A percentile compares a stretch with the other conserved stretches of the same genome.
phyloP scores from a whole-genome alignment of 2,888 invertebrate species.

The Melanchra persicariae region DNA sequence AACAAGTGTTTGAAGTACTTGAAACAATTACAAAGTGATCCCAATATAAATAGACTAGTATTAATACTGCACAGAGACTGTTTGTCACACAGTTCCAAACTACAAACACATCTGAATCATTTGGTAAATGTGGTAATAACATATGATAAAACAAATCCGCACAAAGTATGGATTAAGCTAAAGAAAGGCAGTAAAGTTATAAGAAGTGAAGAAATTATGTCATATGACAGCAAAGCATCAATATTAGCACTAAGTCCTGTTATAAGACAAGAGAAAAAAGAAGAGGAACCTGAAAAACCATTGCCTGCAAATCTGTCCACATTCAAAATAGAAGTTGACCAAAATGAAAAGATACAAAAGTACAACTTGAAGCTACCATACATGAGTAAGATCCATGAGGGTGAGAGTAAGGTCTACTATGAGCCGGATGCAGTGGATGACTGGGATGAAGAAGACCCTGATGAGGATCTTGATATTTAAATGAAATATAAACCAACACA shows the following conservation, averaged over 20 bases:
- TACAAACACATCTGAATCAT: slow-evolving; percentile 85
- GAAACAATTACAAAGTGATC: slow-evolving; percentile 70
- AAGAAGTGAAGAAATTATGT: slow-evolving; percentile 82
- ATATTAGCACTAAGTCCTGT: slow-evolving; percentile 75
- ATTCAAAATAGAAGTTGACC: slow-evolving; percentile 92
- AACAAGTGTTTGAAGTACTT: slow-evolving; percentile 76
- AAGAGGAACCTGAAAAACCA: slow-evolving; percentile 81
- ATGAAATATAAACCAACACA: slow-evolving; percentile 54
- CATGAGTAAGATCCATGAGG: slow-evolving; percentile 88
- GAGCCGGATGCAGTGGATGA: slow-evolving; percentile 95
- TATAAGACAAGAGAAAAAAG: slow-evolving; percentile 74
- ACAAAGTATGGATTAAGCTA: slow-evolving; percentile 80
- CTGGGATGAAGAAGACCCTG: slow-evolving; percentile 96
- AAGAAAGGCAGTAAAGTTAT: slow-evolving; percentile 90
- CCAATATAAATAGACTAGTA: slow-evolving; percentile 78
- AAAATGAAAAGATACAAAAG: slow-evolving; percentile 91
- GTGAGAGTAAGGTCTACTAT: slow-evolving; percentile 93
- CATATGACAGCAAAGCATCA: slow-evolving; percentile 78
- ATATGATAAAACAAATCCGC: slow-evolving; percentile 72
- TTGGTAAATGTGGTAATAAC: slow-evolving; percentile 83
- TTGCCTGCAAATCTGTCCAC: slow-evolving; percentile 89
- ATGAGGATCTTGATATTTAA: slow-evolving; percentile 94
- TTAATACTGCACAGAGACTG: slow-evolving; percentile 89
- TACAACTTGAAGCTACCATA: slow-evolving; percentile 92
- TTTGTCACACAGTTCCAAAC: slow-evolving; percentile 80